phyloP scores from a whole-genome alignment of 2,888 invertebrate genomes.

The Hypselothyrea guttata region DNA sequence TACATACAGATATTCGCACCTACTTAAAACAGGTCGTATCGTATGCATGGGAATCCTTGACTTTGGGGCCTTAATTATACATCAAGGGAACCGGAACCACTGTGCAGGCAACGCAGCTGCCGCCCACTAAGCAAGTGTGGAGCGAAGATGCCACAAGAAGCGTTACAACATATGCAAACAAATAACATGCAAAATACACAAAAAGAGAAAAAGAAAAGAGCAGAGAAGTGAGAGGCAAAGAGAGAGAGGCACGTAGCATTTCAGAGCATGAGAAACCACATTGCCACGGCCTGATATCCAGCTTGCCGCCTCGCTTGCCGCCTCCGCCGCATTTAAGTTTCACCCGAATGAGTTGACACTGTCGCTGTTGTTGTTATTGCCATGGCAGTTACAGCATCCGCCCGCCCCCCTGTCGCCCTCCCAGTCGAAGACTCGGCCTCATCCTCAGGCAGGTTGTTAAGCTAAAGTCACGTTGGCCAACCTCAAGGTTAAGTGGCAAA shows the following conservation, averaged over 20 bases:
- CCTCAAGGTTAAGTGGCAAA: constrained; percentile 60
- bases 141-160: constrained; percentile 13
- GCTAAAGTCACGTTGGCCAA: constrained; percentile 59
- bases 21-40: constrained; percentile 32
- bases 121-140: constrained; percentile 14
- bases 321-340: constrained; percentile 29
- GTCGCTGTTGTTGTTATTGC: constrained; percentile 15
- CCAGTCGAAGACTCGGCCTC: neutral
- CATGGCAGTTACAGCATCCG: neutral
- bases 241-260: constrained; percentile 56
- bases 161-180: constrained; percentile 58
- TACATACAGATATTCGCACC: constrained; percentile 22
- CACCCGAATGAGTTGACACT: constrained; percentile 59
- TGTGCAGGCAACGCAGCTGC: constrained; percentile 30
- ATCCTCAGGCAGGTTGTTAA: constrained; percentile 45
- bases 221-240: too few species aligned
- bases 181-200: constrained; percentile 42
- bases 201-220: too few species aligned
- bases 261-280: constrained; percentile 34
- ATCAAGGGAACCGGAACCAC: constrained; percentile 53
- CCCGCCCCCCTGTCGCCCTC: neutral
- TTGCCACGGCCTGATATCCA: neutral
- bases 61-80: constrained; percentile 60
- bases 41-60: constrained; percentile 58
- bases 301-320: constrained; percentile 2